These are phyloP conservation scores for Bradypodion pumilum DNA, from an alignment of 2,797 vertebrate genomes.

Conservation along the genomic window DNA sequence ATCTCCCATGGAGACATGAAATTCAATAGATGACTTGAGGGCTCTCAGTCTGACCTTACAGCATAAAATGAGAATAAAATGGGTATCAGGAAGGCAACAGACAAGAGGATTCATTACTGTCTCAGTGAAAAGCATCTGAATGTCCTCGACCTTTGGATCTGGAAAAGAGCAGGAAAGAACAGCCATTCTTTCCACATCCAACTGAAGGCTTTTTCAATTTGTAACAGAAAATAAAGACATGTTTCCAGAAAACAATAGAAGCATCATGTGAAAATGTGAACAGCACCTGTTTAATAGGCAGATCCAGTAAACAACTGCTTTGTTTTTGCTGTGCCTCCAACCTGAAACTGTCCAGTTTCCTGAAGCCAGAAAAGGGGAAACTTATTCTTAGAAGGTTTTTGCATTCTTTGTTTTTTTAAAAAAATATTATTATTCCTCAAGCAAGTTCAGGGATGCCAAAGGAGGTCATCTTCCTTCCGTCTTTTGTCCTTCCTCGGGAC, in stretches of 20 bases:
- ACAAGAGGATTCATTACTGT: neutral
- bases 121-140: neutral
- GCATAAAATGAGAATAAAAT: neutral
- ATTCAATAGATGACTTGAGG: no score
- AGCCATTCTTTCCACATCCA: neutral
- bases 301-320: conserved; percentile 76
- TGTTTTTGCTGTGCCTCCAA: conserved; percentile 75
- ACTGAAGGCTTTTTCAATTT: neutral
- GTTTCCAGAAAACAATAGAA: conserved; percentile 14
- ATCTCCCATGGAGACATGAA: no score
- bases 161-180: neutral
- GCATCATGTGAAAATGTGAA: conserved; percentile 50
- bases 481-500: conserved; percentile 76
- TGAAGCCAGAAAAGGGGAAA: conserved; percentile 74
- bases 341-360: conserved; percentile 77
- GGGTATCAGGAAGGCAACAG: neutral
- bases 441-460: conserved; percentile 48
- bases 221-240: conserved; percentile 15
- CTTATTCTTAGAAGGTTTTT: conserved; percentile 81
- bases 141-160: neutral
- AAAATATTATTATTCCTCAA: conserved; percentile 57
- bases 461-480: conserved; percentile 84
- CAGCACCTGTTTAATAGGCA: conserved; percentile 81
- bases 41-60: neutral
- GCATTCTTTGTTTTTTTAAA: conserved; percentile 13